These are phyloP conservation scores for Hapalemur alaotrensis DNA, from an alignment of 2,797 vertebrate genomes.

Conservation along the genomic window DNA sequence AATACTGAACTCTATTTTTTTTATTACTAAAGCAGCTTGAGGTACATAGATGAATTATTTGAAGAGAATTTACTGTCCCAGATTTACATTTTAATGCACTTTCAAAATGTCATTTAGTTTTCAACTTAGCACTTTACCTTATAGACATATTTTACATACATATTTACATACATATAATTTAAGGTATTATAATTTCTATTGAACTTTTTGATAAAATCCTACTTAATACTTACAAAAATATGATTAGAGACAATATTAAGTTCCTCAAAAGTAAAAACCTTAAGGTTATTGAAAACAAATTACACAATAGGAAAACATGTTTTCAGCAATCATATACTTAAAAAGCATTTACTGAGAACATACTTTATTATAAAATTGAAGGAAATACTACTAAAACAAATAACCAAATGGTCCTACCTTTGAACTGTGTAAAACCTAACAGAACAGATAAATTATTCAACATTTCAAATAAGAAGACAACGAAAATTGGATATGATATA, in stretches of 20 bases:
- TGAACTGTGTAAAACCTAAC: background rate
- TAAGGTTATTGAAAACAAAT: background rate
- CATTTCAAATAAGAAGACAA: background rate
- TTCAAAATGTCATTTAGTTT: background rate
- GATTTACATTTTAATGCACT: conserved; percentile 6
- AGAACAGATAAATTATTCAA: background rate
- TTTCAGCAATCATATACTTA: background rate
- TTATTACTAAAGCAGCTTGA: background rate
- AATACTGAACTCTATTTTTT: background rate
- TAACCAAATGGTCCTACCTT: background rate
- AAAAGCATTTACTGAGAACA: background rate
- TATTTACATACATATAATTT: background rate
- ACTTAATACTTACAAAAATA: background rate
- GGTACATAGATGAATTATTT: background rate
- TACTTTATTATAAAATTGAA: background rate
- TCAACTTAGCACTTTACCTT: background rate
- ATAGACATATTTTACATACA: background rate
- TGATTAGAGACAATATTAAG: background rate
- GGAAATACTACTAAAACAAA: background rate
- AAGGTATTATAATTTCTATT: background rate
- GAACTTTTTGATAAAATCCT: background rate
- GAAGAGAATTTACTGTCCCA: background rate
- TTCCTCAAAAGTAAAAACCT: background rate
- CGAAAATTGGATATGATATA: background rate
- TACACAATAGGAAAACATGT: background rate